A percentile compares a stretch with the other conserved stretches of the same genome.
Evolutionary conservation across 2,113 vertebrate species (phyloP).

Genomic region (Calypte anna): DNA sequence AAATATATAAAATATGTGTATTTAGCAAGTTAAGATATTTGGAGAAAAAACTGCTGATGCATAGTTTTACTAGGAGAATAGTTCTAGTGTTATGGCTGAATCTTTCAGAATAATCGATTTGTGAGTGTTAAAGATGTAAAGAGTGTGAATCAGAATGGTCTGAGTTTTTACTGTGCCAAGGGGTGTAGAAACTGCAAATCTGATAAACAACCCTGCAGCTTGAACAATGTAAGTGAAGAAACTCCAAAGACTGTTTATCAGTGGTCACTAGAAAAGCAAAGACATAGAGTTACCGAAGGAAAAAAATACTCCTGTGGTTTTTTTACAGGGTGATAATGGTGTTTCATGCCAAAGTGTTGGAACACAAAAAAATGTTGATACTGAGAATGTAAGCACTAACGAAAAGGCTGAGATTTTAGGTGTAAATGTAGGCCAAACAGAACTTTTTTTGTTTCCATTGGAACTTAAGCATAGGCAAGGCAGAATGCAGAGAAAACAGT

Average conservation of each 20-base stretch:
- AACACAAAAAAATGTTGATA: not conserved
- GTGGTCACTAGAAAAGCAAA: not conserved
- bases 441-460: slow-evolving; percentile 10
- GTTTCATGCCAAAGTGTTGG: not conserved
- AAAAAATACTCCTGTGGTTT: not conserved
- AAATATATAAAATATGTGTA: not conserved
- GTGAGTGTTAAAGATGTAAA: not conserved
- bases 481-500: not conserved
- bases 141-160: not conserved
- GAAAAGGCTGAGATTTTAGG: not conserved
- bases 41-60: not conserved
- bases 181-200: not conserved
- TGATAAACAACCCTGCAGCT: not conserved
- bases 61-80: not conserved
- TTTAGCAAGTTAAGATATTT: not conserved
- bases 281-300: not conserved
- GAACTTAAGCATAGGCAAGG: not conserved
- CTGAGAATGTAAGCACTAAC: not conserved
- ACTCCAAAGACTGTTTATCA: not conserved
- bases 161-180: not conserved
- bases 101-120: not conserved
- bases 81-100: not conserved
- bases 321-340: not conserved
- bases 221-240: not conserved
- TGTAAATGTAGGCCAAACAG: not conserved